Percentiles rank a stretch among this genome's conserved stretches.
These are phyloP conservation scores for Staurois parvus DNA, from an alignment of 2,797 vertebrate species.

Conservation along the genomic window DNA sequence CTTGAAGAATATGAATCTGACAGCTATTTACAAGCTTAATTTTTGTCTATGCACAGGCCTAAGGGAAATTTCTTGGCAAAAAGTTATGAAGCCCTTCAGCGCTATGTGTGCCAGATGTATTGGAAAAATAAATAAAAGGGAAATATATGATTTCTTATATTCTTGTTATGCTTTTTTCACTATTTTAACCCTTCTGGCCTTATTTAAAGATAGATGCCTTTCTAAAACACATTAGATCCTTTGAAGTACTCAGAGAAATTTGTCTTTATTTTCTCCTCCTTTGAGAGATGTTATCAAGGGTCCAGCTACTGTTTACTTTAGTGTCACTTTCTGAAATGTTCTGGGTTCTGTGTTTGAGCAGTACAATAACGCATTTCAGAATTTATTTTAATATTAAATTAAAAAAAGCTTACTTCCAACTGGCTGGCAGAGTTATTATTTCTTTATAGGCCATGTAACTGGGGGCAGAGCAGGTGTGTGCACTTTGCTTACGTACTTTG, in stretches of 20 bases:
- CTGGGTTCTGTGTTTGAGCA: too few relatives aligned
- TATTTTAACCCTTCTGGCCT: neutral
- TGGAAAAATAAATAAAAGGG: neutral
- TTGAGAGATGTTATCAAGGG: too few relatives aligned
- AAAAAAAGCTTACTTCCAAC: too few relatives aligned
- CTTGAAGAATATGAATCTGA: constrained; percentile 32
- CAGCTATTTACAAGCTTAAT: constrained; percentile 23
- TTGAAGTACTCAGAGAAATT: neutral
- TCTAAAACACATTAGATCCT: neutral
- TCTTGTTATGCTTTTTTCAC: neutral
- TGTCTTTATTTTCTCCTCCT: too few relatives aligned
- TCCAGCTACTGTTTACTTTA: too few relatives aligned
- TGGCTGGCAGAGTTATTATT: too few relatives aligned
- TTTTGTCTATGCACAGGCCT: neutral
- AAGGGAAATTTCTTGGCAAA: neutral
- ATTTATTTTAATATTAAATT: too few relatives aligned
- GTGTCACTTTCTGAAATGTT: too few relatives aligned
- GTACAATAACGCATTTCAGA: too few relatives aligned
- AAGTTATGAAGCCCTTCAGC: neutral
- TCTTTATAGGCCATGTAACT: too few relatives aligned
- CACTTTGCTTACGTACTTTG: too few relatives aligned
- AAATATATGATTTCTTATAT: neutral
- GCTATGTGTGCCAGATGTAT: neutral
- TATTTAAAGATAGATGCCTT: neutral
- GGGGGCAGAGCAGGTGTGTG: too few relatives aligned